Base-by-base conservation (phyloP, 2,113 vertebrate genomes). In the Camelus bactrianus region DNA sequence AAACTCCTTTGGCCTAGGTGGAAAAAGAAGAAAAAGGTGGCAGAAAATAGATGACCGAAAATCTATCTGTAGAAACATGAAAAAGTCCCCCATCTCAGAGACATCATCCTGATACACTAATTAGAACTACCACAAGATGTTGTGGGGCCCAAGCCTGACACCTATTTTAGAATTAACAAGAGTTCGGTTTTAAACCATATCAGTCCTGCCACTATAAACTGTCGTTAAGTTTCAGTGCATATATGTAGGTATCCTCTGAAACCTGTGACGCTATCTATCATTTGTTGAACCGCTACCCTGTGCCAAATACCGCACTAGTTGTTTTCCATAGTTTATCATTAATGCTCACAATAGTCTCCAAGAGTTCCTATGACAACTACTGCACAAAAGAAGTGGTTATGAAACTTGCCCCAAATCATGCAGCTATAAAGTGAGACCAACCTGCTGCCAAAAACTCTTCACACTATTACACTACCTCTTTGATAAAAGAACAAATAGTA, bases 401-500 rank as follows among this genome's bases (percentile, higher is more conserved):
- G 19, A 72, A 90, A 93, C 24, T n/a, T 83, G 60, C 6, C 28
- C 86, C 42, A 75, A 75, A 80, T 65, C 98, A 97, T 97, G 98
- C 86, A 98, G 80, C 38, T 87, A 60, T 12, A 58, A 17, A 84
- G 6, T 48, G 35, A 70, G 28, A 90, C 76, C 94, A 72, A 42
- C 82, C 70, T 60, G 10, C 48, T 67, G 17, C 26, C 60, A 69
- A 38, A 58, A 38, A 92, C 48, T 87, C 62, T 80, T 73, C 20
- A 85, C 20, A 56, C 77, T 83, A 35, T 52, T 79, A 92, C 11
- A 73, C 46, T 56, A 85, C 50, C 52, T 96, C 93, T 93, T 75
- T 89, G 82, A 91, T 84, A 92, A 95, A 95, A 96, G 60, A 95
- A 96, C 75, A 93, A 93, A 98, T 97, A 98, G 98, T 97, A 98